Evolutionary conservation across 2,797 vertebrate genomes (phyloP).

Genomic region (Rhodeus uyekii): DNA sequence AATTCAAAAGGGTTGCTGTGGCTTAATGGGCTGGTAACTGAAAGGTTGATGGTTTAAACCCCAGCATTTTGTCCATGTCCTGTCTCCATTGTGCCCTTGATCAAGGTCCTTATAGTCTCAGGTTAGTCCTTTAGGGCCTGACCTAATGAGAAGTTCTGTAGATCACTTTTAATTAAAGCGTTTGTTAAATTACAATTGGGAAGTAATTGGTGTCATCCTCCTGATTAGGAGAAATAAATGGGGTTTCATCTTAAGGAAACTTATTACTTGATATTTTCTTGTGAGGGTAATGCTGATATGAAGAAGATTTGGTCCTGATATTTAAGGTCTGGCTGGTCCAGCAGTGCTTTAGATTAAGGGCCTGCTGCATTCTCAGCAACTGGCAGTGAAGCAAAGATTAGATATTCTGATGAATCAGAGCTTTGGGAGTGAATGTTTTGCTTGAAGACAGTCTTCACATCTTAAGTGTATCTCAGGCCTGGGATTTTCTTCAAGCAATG

Average conservation of each 20-base stretch:
- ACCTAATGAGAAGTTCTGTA: neutral
- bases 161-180: neutral
- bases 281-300: neutral
- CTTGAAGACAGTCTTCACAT: neutral
- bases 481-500: neutral
- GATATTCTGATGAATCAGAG: slow-evolving; percentile 19
- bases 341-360: neutral
- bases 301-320: neutral
- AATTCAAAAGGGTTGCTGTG: neutral
- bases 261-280: neutral
- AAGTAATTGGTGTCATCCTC: neutral
- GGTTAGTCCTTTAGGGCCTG: neutral
- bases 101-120: neutral
- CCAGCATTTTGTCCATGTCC: neutral
- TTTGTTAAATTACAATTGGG: neutral
- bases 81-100: slow-evolving; percentile 1
- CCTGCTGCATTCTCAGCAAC: slow-evolving; percentile 13
- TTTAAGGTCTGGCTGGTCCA: neutral
- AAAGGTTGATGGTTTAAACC: neutral
- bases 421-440: neutral
- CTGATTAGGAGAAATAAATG: neutral
- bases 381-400: neutral
- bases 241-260: neutral
- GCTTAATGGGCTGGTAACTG: neutral
- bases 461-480: neutral